Percentiles rank a stretch among this genome's conserved stretches.
Evolutionary conservation across 2,888 invertebrate genomes (phyloP).

Genomic region (Drosophila mimetica): DNA sequence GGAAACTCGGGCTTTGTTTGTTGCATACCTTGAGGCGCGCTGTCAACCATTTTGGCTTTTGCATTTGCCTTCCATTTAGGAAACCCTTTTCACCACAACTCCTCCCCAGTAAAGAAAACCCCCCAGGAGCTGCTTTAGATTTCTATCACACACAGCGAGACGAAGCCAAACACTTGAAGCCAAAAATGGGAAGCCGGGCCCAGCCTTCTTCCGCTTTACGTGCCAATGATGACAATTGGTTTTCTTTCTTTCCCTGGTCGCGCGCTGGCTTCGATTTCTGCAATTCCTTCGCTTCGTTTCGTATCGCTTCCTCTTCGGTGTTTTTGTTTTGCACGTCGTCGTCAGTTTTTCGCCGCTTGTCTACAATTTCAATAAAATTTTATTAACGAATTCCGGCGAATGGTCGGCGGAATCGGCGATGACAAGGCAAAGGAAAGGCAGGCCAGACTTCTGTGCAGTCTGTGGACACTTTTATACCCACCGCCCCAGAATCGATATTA

Average conservation of each 20-base stretch:
- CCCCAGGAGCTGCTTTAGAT: constrained; percentile 65
- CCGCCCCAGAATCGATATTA: constrained; percentile 74
- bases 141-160: constrained; percentile 62
- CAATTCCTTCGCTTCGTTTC: constrained; percentile 44
- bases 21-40: constrained; percentile 72
- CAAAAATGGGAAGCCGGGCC: constrained; percentile 48
- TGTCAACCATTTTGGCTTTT: constrained; percentile 65
- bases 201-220: constrained; percentile 74
- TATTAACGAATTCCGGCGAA: constrained; percentile 83
- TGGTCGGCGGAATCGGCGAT: constrained; percentile 70
- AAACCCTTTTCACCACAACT: not conserved
- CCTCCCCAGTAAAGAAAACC: not conserved
- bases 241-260: constrained; percentile 63
- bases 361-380: constrained; percentile 84
- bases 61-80: constrained; percentile 69
- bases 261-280: constrained; percentile 70
- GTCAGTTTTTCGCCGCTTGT: constrained; percentile 81
- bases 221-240: constrained; percentile 82
- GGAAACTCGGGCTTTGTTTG: constrained; percentile 39
- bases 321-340: constrained; percentile 78
- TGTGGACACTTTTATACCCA: constrained; percentile 68
- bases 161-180: constrained; percentile 70
- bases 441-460: constrained; percentile 42
- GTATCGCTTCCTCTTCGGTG: constrained; percentile 36
- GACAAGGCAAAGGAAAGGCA: constrained; percentile 67